Percentiles rank a stretch among this genome's conserved stretches.
phyloP scores from a whole-genome alignment of 2,113 vertebrate species.

The Ophiodon elongatus region DNA sequence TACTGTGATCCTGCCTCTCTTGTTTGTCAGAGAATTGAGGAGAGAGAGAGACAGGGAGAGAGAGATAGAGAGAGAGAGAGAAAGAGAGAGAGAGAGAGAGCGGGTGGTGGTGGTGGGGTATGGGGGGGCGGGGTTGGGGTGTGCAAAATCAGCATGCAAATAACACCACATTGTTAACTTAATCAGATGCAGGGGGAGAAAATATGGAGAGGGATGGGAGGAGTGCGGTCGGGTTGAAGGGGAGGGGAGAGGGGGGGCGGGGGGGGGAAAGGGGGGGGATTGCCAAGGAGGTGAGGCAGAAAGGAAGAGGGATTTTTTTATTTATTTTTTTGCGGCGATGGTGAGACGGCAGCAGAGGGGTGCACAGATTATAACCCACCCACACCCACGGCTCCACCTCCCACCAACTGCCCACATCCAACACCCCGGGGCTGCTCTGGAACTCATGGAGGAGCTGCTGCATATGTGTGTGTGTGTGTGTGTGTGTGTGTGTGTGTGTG shows the following conservation, averaged over 20 bases:
- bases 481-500: constrained; percentile 6
- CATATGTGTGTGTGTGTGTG: not conserved
- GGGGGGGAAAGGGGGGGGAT: not conserved
- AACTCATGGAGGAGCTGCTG: constrained; percentile 29
- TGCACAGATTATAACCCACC: constrained; percentile 84
- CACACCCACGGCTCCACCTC: constrained; percentile 46
- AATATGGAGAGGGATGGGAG: constrained; percentile 91
- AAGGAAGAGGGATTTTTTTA: constrained; percentile 32
- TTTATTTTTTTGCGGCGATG: constrained; percentile 73
- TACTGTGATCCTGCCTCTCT: constrained; percentile 93
- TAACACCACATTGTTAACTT: constrained; percentile 99
- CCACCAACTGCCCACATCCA: constrained; percentile 54
- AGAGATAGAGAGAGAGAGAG: constrained; percentile 70
- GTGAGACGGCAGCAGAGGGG: constrained; percentile 85
- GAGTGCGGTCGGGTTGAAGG: constrained; percentile 83
- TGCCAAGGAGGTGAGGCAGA: constrained; percentile 60
- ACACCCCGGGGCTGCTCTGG: constrained; percentile 42
- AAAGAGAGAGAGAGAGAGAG: constrained; percentile 88
- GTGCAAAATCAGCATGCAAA: constrained; percentile 99
- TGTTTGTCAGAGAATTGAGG: constrained; percentile 81
- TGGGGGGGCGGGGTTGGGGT: constrained; percentile 87
- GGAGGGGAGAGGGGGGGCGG: constrained; percentile 67
- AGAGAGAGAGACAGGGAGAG: constrained; percentile 83
- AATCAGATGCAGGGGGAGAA: constrained; percentile 99
- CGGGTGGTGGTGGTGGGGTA: constrained; percentile 82